A percentile compares a stretch with the other conserved stretches of the same genome.
Evolutionary conservation across 2,113 vertebrate species (phyloP).

Genomic region (Bubo scandiacus): DNA sequence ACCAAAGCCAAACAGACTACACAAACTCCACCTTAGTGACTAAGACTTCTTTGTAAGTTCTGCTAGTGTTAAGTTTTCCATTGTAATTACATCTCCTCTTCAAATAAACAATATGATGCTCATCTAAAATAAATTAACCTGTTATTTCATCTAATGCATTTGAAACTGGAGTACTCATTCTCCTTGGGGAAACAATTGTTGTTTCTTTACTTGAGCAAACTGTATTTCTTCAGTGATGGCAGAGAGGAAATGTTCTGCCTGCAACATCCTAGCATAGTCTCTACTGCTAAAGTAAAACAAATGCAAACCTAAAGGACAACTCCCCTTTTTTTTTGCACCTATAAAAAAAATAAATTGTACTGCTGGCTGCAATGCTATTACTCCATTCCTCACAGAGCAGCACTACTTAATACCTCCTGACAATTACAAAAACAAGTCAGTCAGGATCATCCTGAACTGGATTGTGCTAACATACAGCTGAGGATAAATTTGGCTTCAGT

Average conservation of each 20-base stretch:
- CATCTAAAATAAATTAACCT: constrained; percentile 62
- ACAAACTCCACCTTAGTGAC: constrained; percentile 51
- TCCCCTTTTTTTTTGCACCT: not conserved
- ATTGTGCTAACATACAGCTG: constrained; percentile 12
- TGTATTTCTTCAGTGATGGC: not conserved
- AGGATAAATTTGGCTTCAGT: constrained; percentile 27
- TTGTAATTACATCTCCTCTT: constrained; percentile 39
- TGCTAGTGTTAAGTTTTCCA: constrained; percentile 38
- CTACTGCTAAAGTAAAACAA: not conserved
- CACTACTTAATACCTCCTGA: constrained; percentile 11
- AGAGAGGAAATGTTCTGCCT: not conserved
- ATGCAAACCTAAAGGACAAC: not conserved
- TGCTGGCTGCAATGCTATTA: constrained; percentile 10
- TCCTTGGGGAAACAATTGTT: not conserved
- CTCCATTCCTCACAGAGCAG: constrained; percentile 1
- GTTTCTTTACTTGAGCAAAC: not conserved
- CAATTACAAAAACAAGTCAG: constrained; percentile 58
- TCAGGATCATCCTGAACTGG: constrained; percentile 55
- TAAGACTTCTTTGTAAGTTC: constrained; percentile 39
- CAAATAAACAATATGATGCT: constrained; percentile 51
- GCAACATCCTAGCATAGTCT: not conserved
- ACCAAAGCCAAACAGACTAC: not conserved
- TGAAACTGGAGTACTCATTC: not conserved
- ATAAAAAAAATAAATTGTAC: not conserved
- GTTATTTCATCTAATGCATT: constrained; percentile 11